Evolutionary conservation across 2,113 vertebrate genomes (phyloP).

Genomic region (Oreochromis aureus): DNA sequence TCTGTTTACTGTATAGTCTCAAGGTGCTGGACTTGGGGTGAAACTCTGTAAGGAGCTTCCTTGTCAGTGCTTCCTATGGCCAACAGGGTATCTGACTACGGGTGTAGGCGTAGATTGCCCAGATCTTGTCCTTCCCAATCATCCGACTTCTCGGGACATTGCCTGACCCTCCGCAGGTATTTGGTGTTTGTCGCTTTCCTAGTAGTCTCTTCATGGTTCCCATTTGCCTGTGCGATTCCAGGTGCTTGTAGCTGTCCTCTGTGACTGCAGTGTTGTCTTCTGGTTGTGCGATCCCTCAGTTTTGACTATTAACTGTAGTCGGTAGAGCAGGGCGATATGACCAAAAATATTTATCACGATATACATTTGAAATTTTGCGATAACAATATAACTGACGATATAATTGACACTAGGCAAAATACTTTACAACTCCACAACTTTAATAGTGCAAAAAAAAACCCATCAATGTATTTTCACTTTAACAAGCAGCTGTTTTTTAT

Average conservation of each 20-base stretch:
- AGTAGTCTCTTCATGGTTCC: neutral
- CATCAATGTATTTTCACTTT: too few species aligned
- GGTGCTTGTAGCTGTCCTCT: neutral
- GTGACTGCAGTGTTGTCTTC: neutral
- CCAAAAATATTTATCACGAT: neutral
- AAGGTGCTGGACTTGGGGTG: neutral
- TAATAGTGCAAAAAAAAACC: too few species aligned
- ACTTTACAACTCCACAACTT: too few species aligned
- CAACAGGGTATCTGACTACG: neutral
- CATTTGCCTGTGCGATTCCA: neutral
- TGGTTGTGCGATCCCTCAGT: neutral
- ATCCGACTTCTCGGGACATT: neutral
- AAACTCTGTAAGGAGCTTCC: neutral
- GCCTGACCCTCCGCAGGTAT: neutral
- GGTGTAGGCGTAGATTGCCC: neutral
- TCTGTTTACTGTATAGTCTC: neutral
- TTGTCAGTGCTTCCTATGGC: neutral
- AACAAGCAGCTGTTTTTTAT: too few species aligned
- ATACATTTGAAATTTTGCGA: too few species aligned
- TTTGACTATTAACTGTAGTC: neutral
- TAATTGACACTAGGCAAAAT: too few species aligned
- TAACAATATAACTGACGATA: too few species aligned
- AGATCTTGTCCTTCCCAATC: neutral
- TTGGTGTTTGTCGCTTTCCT: neutral
- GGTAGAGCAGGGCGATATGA: neutral